These are phyloP conservation scores for Lapara coniferarum DNA, from an alignment of 2,888 invertebrate genomes.

Conservation along the genomic window DNA sequence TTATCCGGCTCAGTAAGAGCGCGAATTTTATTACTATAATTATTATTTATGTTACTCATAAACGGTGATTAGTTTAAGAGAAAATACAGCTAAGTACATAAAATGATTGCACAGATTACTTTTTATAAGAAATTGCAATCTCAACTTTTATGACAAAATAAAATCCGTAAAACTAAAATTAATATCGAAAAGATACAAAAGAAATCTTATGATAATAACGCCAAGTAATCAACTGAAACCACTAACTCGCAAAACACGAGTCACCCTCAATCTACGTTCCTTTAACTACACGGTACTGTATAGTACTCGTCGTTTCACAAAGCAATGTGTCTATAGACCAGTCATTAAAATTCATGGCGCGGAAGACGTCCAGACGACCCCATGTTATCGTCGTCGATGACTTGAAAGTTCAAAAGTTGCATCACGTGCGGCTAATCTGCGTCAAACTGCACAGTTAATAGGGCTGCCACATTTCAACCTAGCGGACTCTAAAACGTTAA, in stretches of 20 bases:
- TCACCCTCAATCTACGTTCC: background rate
- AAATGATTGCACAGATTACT: background rate
- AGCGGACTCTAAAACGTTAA: no score
- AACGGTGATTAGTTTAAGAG: conserved; percentile 3
- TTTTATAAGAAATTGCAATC: background rate
- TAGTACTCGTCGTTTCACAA: background rate
- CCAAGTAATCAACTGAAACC: background rate
- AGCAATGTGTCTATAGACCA: background rate
- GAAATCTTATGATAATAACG: no score
- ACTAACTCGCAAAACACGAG: background rate
- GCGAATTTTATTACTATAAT: conserved; percentile 34
- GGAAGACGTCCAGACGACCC: background rate
- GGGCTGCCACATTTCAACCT: background rate
- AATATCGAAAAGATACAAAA: no score
- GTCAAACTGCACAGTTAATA: conserved; percentile 38
- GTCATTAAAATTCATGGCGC: conserved; percentile 3
- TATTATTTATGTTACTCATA: conserved; percentile 7
- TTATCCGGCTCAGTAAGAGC: conserved; percentile 28
- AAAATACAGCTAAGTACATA: background rate
- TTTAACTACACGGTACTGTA: background rate
- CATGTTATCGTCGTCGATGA: conserved; percentile 24
- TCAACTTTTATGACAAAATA: background rate
- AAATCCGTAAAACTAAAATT: background rate
- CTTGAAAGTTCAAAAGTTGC: conserved; percentile 33
- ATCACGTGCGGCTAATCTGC: conserved; percentile 52